Conservation (phyloP, 2,888 invertebrate genomes). For the Synergus japonicus region DNA sequence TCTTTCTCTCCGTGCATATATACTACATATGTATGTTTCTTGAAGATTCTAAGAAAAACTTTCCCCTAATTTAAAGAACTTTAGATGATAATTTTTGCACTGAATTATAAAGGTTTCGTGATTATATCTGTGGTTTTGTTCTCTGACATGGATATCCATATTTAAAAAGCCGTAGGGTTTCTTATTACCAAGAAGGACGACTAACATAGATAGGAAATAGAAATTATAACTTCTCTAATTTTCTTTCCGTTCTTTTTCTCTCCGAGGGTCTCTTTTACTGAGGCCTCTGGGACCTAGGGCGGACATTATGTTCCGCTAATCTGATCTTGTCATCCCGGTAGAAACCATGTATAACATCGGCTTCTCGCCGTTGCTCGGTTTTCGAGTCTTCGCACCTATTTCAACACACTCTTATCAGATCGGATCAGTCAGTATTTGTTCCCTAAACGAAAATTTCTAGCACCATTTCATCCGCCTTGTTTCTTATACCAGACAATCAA, state of each 20-base stretch:
- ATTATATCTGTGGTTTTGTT: constrained; percentile 17
- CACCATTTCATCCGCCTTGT: constrained; percentile 20
- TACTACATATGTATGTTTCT: too few relatives aligned
- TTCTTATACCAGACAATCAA: background rate
- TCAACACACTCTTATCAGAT: constrained; percentile 29
- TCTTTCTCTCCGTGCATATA: too few relatives aligned
- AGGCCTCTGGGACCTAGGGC: background rate
- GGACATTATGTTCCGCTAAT: constrained; percentile 16
- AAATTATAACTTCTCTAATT: constrained; percentile 14
- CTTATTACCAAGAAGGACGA: background rate
- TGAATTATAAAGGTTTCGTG: constrained; percentile 1
- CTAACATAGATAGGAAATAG: background rate
- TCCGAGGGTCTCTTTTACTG: background rate
- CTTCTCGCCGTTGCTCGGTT: constrained; percentile 14
- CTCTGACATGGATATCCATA: background rate
- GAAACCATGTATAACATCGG: constrained; percentile 10
- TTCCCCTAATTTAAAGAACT: constrained; percentile 13
- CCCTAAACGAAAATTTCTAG: constrained; percentile 17
- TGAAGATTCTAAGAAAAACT: background rate
- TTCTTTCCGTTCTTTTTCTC: constrained; percentile 1
- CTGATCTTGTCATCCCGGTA: constrained; percentile 32
- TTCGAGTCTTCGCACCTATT: constrained; percentile 38
- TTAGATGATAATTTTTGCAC: background rate
- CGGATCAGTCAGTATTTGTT: constrained; percentile 21
- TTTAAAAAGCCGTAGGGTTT: constrained; percentile 23